Evolutionary conservation across 92 coral and sea anemone genomes (phyloP), one percentile per base, ranked within the genome.

Genomic region (Actinernus sp.): DNA sequence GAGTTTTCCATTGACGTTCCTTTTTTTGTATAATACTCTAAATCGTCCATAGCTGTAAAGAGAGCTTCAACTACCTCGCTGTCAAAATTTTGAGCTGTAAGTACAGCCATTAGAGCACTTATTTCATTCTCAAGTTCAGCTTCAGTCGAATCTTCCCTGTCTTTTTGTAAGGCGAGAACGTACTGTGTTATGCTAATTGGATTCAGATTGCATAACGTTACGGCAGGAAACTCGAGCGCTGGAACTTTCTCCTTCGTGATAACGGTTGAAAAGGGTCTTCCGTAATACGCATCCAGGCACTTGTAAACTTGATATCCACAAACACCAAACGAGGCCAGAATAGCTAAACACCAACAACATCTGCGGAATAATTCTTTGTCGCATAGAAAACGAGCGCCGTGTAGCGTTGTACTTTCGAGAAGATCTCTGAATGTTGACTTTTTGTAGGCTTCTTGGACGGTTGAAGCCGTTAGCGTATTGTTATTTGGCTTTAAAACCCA

Each of bases 371-470:
- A 24, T 27, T 68, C 31, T 24, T 14, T 25, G 27, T 57, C 61
- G 53, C 20, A 36, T 13, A 76, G 40, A 36, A 45, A 76, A 9
- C 84, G 51, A 18, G 58, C 84, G 5, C 84, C 84, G 39, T 76
- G 84, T 18, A 76, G 61, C 24, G 38, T 64, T 26, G 83, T 76
- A 49, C 56, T 57, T 14, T 57, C 65, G 16, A 29, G 41, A 37
- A 76, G 65, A 23, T 19, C 46, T 16, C 31, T 31, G 20, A 79
- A n/a, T n/a, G n/a, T n/a, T n/a, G n/a, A n/a, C n/a, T n/a, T n/a
- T n/a, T n/a, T n/a, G n/a, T n/a, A n/a, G n/a, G n/a, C n/a, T n/a
- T n/a, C n/a, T n/a, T n/a, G n/a, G n/a, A n/a, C n/a, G n/a, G n/a
- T n/a, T n/a, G n/a, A n/a, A n/a, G n/a, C n/a, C n/a, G n/a, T n/a